phyloP scores from a whole-genome alignment of 35 echinoderm and acorn worm species.

The Lytechinus pictus region DNA sequence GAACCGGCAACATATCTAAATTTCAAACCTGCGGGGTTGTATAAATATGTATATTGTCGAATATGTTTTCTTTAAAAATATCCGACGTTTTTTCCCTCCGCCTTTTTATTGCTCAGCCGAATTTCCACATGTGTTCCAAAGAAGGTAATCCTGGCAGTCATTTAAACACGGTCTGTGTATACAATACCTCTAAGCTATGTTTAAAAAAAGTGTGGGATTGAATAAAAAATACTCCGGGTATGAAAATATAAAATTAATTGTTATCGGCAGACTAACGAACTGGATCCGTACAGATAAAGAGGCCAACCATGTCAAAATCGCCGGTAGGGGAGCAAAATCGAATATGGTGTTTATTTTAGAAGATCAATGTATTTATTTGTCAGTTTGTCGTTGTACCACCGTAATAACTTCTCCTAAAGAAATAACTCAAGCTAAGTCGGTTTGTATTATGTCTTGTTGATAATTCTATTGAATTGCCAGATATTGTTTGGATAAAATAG shows the following conservation, averaged over 20 bases:
- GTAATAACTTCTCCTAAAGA: neutral
- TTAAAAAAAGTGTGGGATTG: constrained; percentile 6
- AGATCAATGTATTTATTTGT: constrained; percentile 55
- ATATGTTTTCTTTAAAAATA: constrained; percentile 59
- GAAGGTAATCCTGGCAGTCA: constrained; percentile 15
- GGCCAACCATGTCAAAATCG: constrained; percentile 18
- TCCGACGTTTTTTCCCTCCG: constrained; percentile 11
- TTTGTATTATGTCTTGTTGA: neutral
- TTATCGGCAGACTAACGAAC: constrained; percentile 40
- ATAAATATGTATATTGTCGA: constrained; percentile 54
- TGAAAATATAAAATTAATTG: constrained; percentile 49
- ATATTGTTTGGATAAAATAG: neutral
- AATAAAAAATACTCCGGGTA: constrained; percentile 41
- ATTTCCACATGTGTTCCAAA: constrained; percentile 27
- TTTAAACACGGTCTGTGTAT: constrained; percentile 40
- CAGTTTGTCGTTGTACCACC: neutral
- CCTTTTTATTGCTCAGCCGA: constrained; percentile 8
- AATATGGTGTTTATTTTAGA: neutral
- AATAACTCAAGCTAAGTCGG: neutral
- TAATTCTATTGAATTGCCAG: neutral
- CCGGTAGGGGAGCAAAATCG: neutral
- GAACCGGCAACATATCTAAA: constrained; percentile 17
- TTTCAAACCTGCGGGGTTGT: constrained; percentile 38
- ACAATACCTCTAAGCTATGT: neutral
- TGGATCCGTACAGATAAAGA: neutral